These are phyloP conservation scores for Dasysyrphus tricinctus DNA, from an alignment of 2,888 invertebrate species.

Conservation along the genomic window DNA sequence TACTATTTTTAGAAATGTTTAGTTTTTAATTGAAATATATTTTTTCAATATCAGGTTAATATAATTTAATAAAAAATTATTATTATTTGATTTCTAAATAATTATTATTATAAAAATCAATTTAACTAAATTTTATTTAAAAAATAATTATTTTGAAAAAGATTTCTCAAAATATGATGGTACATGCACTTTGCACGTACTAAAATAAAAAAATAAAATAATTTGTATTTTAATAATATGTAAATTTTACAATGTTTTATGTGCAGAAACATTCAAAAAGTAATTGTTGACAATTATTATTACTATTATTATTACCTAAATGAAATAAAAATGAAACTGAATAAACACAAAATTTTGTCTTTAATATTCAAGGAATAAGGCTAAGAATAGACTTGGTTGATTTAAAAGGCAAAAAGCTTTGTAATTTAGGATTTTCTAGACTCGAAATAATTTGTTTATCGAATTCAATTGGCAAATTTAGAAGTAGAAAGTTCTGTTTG, in stretches of 20 bases:
- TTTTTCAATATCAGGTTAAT: neutral
- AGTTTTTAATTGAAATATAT: neutral
- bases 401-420: too few relatives aligned
- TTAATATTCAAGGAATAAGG: conserved; percentile 11
- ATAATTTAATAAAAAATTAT: neutral
- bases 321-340: conserved; percentile 72
- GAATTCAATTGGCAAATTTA: too few relatives aligned
- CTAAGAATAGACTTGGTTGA: neutral
- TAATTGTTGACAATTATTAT: conserved; percentile 74
- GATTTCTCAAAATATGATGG: neutral
- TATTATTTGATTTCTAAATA: neutral
- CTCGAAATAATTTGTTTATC: too few relatives aligned
- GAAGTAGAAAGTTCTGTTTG: too few relatives aligned
- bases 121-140: neutral
- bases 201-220: neutral
- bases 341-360: conserved; percentile 47
- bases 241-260: conserved; percentile 31
- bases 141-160: neutral
- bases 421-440: too few relatives aligned
- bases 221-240: conserved; percentile 1
- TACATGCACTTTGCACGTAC: neutral
- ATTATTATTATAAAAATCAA: neutral
- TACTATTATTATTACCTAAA: conserved; percentile 71
- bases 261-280: conserved; percentile 65
- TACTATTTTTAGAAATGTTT: neutral